Evolutionary conservation across 2,797 vertebrate species (phyloP).

Genomic region (Lemur catta): DNA sequence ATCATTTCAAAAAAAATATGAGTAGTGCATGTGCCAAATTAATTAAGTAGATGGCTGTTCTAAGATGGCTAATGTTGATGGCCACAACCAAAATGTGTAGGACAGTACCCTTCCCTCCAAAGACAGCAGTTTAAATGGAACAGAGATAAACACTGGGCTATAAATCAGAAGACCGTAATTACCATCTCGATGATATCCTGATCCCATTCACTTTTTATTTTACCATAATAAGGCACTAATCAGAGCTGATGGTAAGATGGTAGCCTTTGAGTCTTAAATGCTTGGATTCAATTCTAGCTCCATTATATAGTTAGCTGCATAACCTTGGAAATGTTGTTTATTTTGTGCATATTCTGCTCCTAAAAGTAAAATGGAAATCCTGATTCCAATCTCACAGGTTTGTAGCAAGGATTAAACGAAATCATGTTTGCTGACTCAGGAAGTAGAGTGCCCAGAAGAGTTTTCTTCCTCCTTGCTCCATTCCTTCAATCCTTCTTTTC

Average conservation of each 20-base stretch:
- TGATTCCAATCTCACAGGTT: background rate
- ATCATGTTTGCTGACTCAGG: background rate
- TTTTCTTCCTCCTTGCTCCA: background rate
- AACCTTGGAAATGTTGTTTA: slow-evolving; percentile 9
- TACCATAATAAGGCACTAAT: background rate
- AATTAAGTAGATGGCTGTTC: background rate
- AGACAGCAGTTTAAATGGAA: background rate
- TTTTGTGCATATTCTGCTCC: background rate
- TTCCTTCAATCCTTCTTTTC: background rate
- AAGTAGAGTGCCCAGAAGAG: background rate
- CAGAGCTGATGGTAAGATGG: background rate
- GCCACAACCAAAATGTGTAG: background rate
- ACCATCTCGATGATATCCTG: background rate
- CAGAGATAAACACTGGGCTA: background rate
- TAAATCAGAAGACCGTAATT: background rate
- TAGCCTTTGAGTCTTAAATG: slow-evolving; percentile 22
- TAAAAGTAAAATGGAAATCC: slow-evolving; percentile 3
- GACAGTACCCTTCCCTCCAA: background rate
- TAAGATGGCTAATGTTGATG: slow-evolving; percentile 1
- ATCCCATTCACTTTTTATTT: background rate
- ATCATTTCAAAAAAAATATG: slow-evolving; percentile 5
- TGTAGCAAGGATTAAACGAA: background rate
- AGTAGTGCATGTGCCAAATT: background rate
- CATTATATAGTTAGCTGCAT: background rate
- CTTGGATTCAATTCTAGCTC: background rate